Conservation (phyloP, 92 coral and sea anemone species). For the Scolanthus callimorphus region DNA sequence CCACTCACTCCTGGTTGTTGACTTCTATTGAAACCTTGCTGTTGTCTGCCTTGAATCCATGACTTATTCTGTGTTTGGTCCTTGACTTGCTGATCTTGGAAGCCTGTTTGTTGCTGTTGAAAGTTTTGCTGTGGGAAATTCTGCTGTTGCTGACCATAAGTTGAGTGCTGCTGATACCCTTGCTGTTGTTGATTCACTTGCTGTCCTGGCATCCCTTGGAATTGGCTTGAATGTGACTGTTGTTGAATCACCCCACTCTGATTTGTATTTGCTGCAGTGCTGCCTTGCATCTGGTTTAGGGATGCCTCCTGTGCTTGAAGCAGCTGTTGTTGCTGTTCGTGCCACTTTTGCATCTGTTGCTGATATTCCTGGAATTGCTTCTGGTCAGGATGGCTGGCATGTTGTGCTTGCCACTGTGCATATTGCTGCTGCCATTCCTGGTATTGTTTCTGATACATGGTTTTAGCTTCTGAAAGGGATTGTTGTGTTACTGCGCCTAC, state of each 20-base stretch:
- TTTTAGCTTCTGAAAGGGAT: constrained; percentile 48
- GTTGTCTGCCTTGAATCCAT: too few relatives aligned
- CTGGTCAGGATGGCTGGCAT: constrained; percentile 93
- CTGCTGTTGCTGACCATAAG: background rate
- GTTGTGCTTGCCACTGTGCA: constrained; percentile 86
- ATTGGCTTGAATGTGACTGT: background rate
- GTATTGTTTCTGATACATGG: constrained; percentile 68
- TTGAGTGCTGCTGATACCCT: background rate
- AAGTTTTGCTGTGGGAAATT: background rate
- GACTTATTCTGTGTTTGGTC: too few relatives aligned
- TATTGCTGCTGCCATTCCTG: constrained; percentile 90
- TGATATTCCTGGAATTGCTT: constrained; percentile 92
- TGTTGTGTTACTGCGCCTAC: constrained; percentile 1
- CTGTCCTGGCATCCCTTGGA: constrained; percentile 9
- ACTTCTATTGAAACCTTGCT: too few relatives aligned
- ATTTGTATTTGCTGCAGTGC: background rate
- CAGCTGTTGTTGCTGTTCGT: constrained; percentile 57
- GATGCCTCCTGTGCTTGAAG: constrained; percentile 22
- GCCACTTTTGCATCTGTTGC: constrained; percentile 77
- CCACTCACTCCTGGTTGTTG: too few relatives aligned
- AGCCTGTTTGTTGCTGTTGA: background rate
- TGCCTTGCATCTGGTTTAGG: background rate
- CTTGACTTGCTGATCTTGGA: background rate
- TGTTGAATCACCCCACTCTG: constrained; percentile 18
- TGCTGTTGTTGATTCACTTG: constrained; percentile 2